Evolutionary conservation across 2,797 vertebrate genomes (phyloP), one percentile per base, ranked within the genome.

Genomic region (Helicolenus hilgendorfi): DNA sequence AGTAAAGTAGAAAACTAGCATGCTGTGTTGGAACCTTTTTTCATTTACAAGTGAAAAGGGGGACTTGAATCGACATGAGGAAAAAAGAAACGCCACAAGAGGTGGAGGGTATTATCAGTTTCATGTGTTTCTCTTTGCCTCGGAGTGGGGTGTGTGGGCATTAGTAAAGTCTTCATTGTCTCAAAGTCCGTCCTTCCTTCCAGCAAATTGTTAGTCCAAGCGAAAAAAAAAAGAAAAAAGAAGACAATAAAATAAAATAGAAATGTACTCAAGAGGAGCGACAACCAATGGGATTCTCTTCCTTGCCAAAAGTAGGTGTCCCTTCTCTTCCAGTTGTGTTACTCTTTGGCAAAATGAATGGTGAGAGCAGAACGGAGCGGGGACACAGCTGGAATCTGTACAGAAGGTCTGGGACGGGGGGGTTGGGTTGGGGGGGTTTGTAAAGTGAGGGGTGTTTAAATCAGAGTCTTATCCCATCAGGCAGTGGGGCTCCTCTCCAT

Each of bases 331-430:
- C 93, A 94, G 86, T 95, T 95, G 89, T 89, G 91, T 94, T 92
- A 95, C 93, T 97, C 97, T 98, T 98, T 97, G 97, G 97, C 96
- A 97, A 97, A 96, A 96, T 96, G 93, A 96, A 92, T 94, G 95
- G 92, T 91, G 96, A 96, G 91, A 92, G 95, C 87, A 77, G 93
- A 94, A 81, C 63, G 73, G 92, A 92, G 91, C 27, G 65, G 84
- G 86, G 82, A 86, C 71, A 82, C 79, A 89, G 88, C 88, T 94
- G 91, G 88, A 89, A 90, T 94, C 94, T 96, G 92, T 96, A 96
- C 93, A 97, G 91, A 96, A 86, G 91, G 91, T 92, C 82, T 92
- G 91, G 82, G 90, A 83, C 49, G n/a, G 31, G 89, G 77, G 56
- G 33, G 65, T 4, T 49, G 62, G 64, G 81, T 65, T 5, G 63